These are phyloP conservation scores for Atlantisia rogersi DNA, from an alignment of 2,113 vertebrate species.

Conservation along the genomic window DNA sequence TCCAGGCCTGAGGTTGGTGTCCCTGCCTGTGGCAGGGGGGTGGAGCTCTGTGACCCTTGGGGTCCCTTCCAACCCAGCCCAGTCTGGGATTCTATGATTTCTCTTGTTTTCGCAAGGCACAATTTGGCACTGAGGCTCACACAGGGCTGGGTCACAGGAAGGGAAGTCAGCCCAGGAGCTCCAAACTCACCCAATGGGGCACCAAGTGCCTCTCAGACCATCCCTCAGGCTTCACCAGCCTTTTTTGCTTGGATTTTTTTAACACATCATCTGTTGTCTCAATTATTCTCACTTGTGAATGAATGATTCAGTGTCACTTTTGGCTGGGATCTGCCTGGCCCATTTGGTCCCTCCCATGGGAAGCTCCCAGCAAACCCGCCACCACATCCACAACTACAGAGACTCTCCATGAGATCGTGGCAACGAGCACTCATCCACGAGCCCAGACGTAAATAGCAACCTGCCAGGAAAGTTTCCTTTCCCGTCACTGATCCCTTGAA, in stretches of 20 bases:
- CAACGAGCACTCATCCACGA: background rate
- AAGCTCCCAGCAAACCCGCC: background rate
- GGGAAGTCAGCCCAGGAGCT: background rate
- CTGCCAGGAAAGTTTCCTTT: conserved; percentile 29
- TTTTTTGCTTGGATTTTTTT: background rate
- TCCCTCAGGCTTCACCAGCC: background rate
- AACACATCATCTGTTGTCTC: background rate
- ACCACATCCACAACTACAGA: accelerated
- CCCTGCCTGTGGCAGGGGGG: no score
- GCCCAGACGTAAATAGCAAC: background rate
- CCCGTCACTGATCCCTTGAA: background rate
- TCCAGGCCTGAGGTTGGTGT: no score
- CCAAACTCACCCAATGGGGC: accelerated
- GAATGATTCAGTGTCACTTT: background rate
- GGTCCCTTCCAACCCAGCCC: no score
- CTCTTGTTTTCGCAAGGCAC: background rate
- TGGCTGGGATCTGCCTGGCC: accelerated
- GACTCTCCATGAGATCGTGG: background rate
- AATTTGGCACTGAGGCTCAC: background rate
- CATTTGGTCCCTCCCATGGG: background rate
- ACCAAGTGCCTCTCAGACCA: background rate
- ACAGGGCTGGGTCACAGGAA: accelerated
- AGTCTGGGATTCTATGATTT: no score
- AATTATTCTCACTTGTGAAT: background rate
- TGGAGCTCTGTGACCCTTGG: no score